These are phyloP conservation scores for Sitophilus oryzae DNA, from an alignment of 1,140 invertebrate genomes.

Conservation along the genomic window DNA sequence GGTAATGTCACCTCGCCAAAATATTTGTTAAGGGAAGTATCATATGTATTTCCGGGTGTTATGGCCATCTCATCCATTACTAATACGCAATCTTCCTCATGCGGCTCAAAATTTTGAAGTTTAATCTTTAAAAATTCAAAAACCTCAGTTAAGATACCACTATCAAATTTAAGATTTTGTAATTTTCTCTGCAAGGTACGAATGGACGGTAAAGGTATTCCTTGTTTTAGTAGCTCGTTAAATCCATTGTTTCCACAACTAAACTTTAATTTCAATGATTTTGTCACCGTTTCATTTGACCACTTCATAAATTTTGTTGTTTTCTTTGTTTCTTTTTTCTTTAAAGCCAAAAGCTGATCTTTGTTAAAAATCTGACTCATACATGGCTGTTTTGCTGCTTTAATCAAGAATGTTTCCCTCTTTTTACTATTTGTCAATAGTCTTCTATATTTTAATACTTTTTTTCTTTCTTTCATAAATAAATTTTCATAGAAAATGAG, in stretches of 20 bases:
- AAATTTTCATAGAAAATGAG: no score
- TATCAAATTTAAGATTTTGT: conserved; percentile 14
- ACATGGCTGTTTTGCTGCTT: no score
- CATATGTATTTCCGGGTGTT: conserved; percentile 13
- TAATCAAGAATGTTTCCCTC: no score
- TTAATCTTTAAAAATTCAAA: conserved; percentile 19
- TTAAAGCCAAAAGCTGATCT: conserved; percentile 3
- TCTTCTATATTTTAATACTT: no score
- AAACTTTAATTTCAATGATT: conserved; percentile 17
- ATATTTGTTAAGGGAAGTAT: conserved; percentile 17
- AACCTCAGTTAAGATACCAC: conserved; percentile 14
- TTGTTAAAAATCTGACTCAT: conserved; percentile 9
- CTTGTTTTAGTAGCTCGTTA: conserved; percentile 20
- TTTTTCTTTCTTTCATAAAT: no score
- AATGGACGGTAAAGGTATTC: conserved; percentile 12
- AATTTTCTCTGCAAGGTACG: conserved; percentile 14
- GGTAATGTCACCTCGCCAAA: conserved; percentile 17
- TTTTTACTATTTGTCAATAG: no score
- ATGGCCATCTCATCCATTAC: conserved; percentile 23
- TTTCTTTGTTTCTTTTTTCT: neutral
- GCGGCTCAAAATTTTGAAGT: conserved; percentile 1
- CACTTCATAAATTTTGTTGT: conserved; percentile 12
- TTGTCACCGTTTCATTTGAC: conserved; percentile 6
- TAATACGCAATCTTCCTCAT: conserved; percentile 20
- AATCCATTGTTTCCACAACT: conserved; percentile 18